A percentile compares a stretch with the other conserved stretches of the same genome.
Conservation (phyloP, 2,888 invertebrate genomes). For the Coelopa pilipes region DNA sequence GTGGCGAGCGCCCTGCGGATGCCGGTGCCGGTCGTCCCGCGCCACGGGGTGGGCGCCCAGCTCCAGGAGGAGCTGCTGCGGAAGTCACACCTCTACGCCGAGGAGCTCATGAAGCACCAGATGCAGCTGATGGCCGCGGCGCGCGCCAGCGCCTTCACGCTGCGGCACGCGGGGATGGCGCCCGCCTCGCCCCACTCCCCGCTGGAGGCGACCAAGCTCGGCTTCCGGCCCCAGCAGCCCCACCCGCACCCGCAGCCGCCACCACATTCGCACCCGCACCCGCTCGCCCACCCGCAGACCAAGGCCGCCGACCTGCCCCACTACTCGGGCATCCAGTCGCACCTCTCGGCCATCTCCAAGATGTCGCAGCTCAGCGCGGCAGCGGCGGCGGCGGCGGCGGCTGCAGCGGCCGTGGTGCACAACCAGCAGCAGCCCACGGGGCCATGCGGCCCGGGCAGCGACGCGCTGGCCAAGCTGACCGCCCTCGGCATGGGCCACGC, state of each 20-base stretch:
- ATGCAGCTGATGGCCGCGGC: slow-evolving; percentile 67
- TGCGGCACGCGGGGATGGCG: slow-evolving; percentile 42
- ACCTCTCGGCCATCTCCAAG: slow-evolving; percentile 76
- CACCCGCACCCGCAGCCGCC: slow-evolving; percentile 39
- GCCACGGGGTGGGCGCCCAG: slow-evolving; percentile 46
- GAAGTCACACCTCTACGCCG: slow-evolving; percentile 66
- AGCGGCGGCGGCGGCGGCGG: slow-evolving; percentile 54
- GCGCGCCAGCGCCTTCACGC: slow-evolving; percentile 61
- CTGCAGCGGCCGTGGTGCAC: slow-evolving; percentile 40
- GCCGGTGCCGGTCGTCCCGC: slow-evolving; percentile 47
- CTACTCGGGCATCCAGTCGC: slow-evolving; percentile 73
- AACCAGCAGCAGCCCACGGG: slow-evolving; percentile 29
- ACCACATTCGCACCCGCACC: slow-evolving; percentile 46
- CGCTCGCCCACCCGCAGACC: slow-evolving; percentile 13
- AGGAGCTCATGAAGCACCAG: slow-evolving; percentile 67
- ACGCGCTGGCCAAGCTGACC: slow-evolving; percentile 60
- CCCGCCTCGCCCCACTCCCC: slow-evolving; percentile 35
- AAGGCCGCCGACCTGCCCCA: slow-evolving; percentile 44
- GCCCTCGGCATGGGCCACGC: slow-evolving; percentile 58
- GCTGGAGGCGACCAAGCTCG: slow-evolving; percentile 28
- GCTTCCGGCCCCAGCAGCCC: slow-evolving; percentile 32
- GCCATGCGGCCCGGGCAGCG: slow-evolving; percentile 39
- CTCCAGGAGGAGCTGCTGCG: slow-evolving; percentile 66
- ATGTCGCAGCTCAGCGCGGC: slow-evolving; percentile 67
- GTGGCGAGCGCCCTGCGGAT: slow-evolving; percentile 52